Base-by-base conservation (phyloP, 2,113 vertebrate species). In the Myotis yumanensis region DNA sequence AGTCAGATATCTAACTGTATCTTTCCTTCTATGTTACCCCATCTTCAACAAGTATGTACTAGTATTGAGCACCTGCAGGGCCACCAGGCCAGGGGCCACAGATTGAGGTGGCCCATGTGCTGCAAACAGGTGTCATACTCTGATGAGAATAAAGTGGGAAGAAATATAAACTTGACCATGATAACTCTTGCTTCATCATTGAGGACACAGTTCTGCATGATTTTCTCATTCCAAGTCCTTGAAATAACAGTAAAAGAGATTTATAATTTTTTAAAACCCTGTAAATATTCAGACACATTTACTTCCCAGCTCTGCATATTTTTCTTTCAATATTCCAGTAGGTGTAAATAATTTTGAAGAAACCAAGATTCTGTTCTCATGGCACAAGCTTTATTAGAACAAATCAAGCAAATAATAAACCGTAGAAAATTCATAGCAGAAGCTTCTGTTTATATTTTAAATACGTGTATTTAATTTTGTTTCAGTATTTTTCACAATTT, bases 391-490 rank as follows among this genome's bases (percentile, higher is more conserved):
- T 96, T 59, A 96, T 14, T 77, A 86, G 62, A 77, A 94, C 11
- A 93, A 86, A 91, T n/a, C 23, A 54, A 66, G 7, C 77, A 68
- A 77, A 17, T 80, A 89, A 91, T 43, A 79, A 62, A 62, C 25
- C 43, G 2, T 37, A 92, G 43, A n/a, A 90, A 94, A 85, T 83
- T 92, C 71, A 87, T 6, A 86, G 48, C n/a, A 25, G 54, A 86
- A 80, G 12, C 73, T 83, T 94, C 57, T 92, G 51, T 72, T 73
- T 62, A 54, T 86, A 90, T 77, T 92, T 96, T 48, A 91, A 66
- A 73, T 57, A 40, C 23, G 7, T 81, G 48, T n/a, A 25, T 77
- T 66, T 64, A 71, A 90, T 93, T 96, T 66, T 77, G 43, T 86
- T 85, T 93, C 37, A 86, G 40, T 86, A 28, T 59, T 86, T 93